These are phyloP conservation scores for Cepaea hortensis DNA, from an alignment of 2,888 invertebrate genomes.

Conservation along the genomic window DNA sequence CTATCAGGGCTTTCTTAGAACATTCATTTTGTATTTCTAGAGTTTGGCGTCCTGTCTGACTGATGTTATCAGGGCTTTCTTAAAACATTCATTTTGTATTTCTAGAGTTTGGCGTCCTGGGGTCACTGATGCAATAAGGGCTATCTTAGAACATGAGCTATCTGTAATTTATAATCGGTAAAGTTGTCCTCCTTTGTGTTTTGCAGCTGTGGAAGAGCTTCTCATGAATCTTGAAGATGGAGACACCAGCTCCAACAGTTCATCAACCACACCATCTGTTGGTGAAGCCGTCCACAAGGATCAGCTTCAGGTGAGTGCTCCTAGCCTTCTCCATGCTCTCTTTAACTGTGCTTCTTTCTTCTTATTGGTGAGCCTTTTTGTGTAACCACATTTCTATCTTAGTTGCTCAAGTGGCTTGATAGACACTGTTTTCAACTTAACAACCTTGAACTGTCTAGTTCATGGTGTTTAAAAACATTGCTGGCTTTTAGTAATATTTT, in stretches of 20 bases:
- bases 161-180: too few species aligned
- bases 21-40: not conserved
- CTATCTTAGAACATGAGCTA: too few species aligned
- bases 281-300: conserved; percentile 55
- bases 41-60: too few species aligned
- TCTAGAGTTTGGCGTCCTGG: too few species aligned
- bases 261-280: conserved; percentile 68
- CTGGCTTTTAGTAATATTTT: not conserved
- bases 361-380: too few species aligned
- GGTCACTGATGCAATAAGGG: too few species aligned
- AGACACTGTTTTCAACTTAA: too few species aligned
- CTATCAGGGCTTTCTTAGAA: not conserved
- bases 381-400: too few species aligned
- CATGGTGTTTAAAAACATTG: not conserved
- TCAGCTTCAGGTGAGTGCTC: conserved; percentile 44
- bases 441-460: not conserved
- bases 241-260: conserved; percentile 72
- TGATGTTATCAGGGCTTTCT: too few species aligned
- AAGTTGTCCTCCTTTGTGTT: not conserved
- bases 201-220: conserved; percentile 68
- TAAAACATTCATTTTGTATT: too few species aligned
- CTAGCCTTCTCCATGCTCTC: not conserved
- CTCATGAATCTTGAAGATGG: conserved; percentile 65
- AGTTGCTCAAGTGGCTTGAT: too few species aligned
- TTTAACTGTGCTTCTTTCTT: too few species aligned